Base-by-base conservation (phyloP, 92 coral and sea anemone genomes). In the Epizoanthus illoricatus region DNA sequence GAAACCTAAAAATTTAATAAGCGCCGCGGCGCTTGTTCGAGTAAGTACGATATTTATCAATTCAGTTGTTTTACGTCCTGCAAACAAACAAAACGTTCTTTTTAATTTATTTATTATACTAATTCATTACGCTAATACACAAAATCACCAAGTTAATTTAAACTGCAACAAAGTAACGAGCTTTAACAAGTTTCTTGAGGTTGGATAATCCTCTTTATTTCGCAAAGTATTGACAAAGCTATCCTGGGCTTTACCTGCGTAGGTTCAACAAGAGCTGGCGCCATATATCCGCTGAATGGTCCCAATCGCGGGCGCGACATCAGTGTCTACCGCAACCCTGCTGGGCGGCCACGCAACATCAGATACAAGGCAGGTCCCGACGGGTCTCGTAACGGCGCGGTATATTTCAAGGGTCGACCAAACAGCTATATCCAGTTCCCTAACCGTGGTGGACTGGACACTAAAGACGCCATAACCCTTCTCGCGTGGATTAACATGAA, bases 401-500 rank as follows among this genome's bases (percentile, higher is more conserved):
- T 89, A 19, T 88, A 84, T 39, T 93, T 93, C 89, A 11, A 71
- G 17, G 97, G 97, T 10, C 47, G 69, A 56, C 72, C 80, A 4
- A 79, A 81, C 80, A 93, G 97, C 85, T 93, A 88, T 83, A 86
- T 93, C 71, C 86, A 80, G 73, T 88, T 93, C 70, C 97, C 97
- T 7, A 93, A 93, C 76, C 69, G 80, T 28, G 92, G 94, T 16
- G 72, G 76, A 67, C 94, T 93, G 42, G 97, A 93, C 81, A 86
- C 94, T 36, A 81, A 86, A 76, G 85, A 92, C 9, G 89, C 97
- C 64, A 90, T 87, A 74, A 91, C 97, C 63, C 87, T 93, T 10
- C 80, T 91, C 19, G 97, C 94, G 23, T 93, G 97, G 97, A 87
- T 93, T 21, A 86, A 81, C 86, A 93, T 91, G 85, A 81, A 61